Evolutionary conservation across 1,140 invertebrate species (phyloP), one percentile per base, ranked within the genome.

Genomic region (Amyelois transitella): DNA sequence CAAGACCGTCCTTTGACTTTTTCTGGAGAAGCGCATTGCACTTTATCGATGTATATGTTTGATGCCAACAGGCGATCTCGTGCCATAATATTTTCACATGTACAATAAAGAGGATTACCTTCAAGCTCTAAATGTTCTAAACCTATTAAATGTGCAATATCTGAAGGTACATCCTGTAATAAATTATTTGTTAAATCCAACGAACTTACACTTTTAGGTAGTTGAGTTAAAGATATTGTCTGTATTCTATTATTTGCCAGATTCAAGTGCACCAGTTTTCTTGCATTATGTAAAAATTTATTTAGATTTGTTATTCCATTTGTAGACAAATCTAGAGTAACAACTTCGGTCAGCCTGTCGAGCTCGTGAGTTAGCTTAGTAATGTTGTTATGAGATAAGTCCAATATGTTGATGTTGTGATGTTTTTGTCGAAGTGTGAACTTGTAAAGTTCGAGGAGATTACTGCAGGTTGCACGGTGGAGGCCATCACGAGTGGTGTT

Each of bases 161-260:
- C 89, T 59, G 86, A 66, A 6, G 92, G 91, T 55, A 92, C 79
- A 74, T 90, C 73, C 55, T 74, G 81, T 60, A 92, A 85, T 21
- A 89, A 77, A 79, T 92, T 92, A 61, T 91, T 86, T 55, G 91
- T 90, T 77, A 92, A 83, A 75, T 92, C 91, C 66, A 92, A 81
- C 24, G 89, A 88, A 80, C 91, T 89, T 58, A 92, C 75, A 69
- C 91, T 90, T 60, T 78, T 83, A n/a, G 92, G 91, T 68, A 92
- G 70, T 62, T 88, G 78, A 12, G 75, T 53, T 17, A 91, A 64
- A 58, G 88, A 89, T 8, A 89, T 70, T 17, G 79, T 83, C 62
- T 88, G 86, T 54, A 92, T 77, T 44, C 84, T 86, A 68, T 92
- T 92, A 38, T 89, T 86, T 22, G 88, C 89, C 22, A 92, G 69